phyloP scores from a whole-genome alignment of 2,888 invertebrate genomes.

The Bedellia somnulentella region DNA sequence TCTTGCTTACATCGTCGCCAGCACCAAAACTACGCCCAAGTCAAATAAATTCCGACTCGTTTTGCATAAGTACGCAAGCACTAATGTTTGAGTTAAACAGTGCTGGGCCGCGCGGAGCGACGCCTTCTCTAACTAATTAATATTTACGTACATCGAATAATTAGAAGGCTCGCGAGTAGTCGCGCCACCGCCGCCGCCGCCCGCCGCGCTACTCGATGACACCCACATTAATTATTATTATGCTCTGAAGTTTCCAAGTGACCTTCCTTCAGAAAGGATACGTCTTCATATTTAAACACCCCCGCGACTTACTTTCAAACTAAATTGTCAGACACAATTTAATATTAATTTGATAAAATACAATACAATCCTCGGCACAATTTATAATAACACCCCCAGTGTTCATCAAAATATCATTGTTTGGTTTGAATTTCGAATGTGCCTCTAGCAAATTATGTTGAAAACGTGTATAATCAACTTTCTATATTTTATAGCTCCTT shows the following conservation, averaged over 20 bases:
- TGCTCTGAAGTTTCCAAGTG: not conserved
- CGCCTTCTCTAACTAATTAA: slow-evolving; percentile 33
- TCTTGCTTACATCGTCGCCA: slow-evolving; percentile 54
- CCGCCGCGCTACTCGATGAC: not conserved
- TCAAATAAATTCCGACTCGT: slow-evolving; percentile 54
- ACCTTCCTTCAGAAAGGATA: not conserved
- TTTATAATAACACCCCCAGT: not conserved
- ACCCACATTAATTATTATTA: not conserved
- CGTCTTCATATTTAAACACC: not conserved
- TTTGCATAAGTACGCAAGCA: slow-evolving; percentile 40
- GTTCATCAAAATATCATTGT: not conserved
- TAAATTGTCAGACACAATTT: too few species aligned
- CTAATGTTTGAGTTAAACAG: slow-evolving; percentile 38
- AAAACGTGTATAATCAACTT: not conserved
- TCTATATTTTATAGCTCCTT: not conserved
- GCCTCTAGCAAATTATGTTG: not conserved
- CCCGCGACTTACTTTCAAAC: not conserved
- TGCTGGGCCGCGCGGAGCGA: slow-evolving; percentile 14
- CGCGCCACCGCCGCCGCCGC: not conserved
- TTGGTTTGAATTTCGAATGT: not conserved
- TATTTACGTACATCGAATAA: not conserved
- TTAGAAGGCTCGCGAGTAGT: too few species aligned
- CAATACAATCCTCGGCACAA: too few species aligned
- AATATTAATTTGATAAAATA: too few species aligned
- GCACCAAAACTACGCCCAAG: slow-evolving; percentile 52